Base-by-base conservation (phyloP, 2,113 vertebrate species). In the Meles meles region DNA sequence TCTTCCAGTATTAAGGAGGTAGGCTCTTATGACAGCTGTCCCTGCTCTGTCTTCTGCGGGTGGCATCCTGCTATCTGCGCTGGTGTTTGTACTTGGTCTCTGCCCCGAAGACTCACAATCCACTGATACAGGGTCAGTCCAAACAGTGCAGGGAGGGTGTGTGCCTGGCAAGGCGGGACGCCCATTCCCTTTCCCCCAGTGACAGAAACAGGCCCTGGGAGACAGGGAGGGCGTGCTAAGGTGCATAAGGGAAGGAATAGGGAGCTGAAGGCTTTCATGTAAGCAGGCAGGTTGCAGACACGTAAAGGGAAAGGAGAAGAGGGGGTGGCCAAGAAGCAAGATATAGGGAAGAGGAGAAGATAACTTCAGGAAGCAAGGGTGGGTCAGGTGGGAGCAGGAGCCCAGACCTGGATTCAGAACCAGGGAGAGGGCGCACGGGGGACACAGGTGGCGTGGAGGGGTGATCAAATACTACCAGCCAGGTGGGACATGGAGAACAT, bases 31-130 rank as follows among this genome's bases (percentile, higher is more conserved):
- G 23, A 34, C 44, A 27, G 31, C 52, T 7, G 34, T 12, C 65
- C 47, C 49, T 31, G 49, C 20, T 57, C 34, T 23, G 85, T 93
- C 67, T 91, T 63, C 74, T 6, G 4, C 0, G 0, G 39, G 76
- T 42, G 84, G 59, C 86, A 88, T 95, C 84, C 39, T 47, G 81
- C 87, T 90, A 31, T 92, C 95, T 94, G 18, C 4, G 0, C 49
- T 39, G 20, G 44, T 94, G 76, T 93, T 94, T 97, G 86, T 17
- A 81, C 44, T 96, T 67, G 88, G 96, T 97, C 90, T 84, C 92
- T 96, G 96, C 90, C 97, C 98, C 65, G 21, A 98, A 97, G 93
- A 63, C 84, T 96, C 80, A 96, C 96, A 97, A n/a, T 67, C 82
- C 57, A 67, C 94, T 88, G 97, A 96, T 93, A 97, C 0, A 39